Evolutionary conservation across 1,140 invertebrate species (phyloP).

Genomic region (Drosophila mauritiana): DNA sequence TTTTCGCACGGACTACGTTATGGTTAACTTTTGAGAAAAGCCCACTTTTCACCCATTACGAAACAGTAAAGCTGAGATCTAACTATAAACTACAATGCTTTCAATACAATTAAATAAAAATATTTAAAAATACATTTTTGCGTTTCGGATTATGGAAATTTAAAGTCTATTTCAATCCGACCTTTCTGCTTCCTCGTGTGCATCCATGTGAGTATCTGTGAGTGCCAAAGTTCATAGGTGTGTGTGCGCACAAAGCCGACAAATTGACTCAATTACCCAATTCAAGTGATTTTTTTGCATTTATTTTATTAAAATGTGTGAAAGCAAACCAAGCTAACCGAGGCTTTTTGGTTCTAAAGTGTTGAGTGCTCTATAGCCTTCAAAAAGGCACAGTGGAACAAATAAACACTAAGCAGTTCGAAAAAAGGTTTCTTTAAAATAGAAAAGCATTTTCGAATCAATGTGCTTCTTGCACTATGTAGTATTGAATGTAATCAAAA

Average conservation of each 20-base stretch:
- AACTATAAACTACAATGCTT: slow-evolving; percentile 4
- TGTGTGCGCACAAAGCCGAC: slow-evolving; percentile 48
- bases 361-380: slow-evolving; percentile 6
- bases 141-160: slow-evolving; percentile 30
- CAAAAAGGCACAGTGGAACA: slow-evolving; percentile 49
- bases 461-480: too few species aligned
- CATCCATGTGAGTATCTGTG: background rate
- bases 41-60: background rate
- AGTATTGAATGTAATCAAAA: too few species aligned
- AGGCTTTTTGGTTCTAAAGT: slow-evolving; percentile 31
- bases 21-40: slow-evolving; percentile 76
- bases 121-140: slow-evolving; percentile 31
- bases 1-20: slow-evolving; percentile 93
- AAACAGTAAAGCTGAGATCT: slow-evolving; percentile 6
- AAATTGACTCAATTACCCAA: slow-evolving; percentile 83
- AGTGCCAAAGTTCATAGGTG: slow-evolving; percentile 2
- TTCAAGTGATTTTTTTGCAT: slow-evolving; percentile 79
- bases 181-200: slow-evolving; percentile 35
- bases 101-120: slow-evolving; percentile 24
- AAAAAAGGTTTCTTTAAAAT: background rate
- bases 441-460: too few species aligned
- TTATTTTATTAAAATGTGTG: slow-evolving; percentile 83
- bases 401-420: background rate
- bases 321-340: slow-evolving; percentile 66
- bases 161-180: slow-evolving; percentile 39